A percentile compares a stretch with the other conserved stretches of the same genome.
phyloP scores from a whole-genome alignment of 2,113 vertebrate species.

The Embiotoca jacksoni region DNA sequence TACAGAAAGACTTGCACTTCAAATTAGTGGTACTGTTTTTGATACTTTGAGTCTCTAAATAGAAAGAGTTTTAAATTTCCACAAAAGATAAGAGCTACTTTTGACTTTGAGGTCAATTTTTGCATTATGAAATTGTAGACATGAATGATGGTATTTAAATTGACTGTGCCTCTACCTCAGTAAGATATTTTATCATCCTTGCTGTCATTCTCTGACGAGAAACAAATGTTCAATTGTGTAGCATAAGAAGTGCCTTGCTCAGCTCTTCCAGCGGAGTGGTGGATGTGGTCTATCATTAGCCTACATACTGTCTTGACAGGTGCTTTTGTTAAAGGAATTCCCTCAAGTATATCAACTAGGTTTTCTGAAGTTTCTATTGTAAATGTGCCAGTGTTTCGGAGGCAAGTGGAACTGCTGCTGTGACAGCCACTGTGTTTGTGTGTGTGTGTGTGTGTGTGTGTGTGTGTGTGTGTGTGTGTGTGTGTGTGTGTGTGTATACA shows the following conservation, averaged over 20 bases:
- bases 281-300: constrained; percentile 74
- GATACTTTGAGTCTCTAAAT: background rate
- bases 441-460: background rate
- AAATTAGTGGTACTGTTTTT: background rate
- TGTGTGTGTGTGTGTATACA: background rate
- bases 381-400: constrained; percentile 57
- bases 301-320: constrained; percentile 65
- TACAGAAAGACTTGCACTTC: background rate
- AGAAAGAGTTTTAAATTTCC: background rate
- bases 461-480: constrained; percentile 17
- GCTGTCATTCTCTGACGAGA: constrained; percentile 24
- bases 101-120: background rate
- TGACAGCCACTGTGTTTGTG: constrained; percentile 44
- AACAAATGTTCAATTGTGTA: constrained; percentile 19
- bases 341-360: constrained; percentile 67
- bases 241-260: constrained; percentile 48
- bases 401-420: constrained; percentile 33
- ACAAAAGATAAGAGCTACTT: background rate
- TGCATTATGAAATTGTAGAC: background rate
- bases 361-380: constrained; percentile 71
- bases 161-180: background rate
- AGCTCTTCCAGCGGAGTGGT: constrained; percentile 52
- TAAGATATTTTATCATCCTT: background rate
- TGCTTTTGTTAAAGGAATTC: constrained; percentile 75
- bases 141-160: background rate